A percentile compares a stretch with the other conserved stretches of the same genome.
phyloP scores from a whole-genome alignment of 2,888 invertebrate species.

The Nudaria mundana region DNA sequence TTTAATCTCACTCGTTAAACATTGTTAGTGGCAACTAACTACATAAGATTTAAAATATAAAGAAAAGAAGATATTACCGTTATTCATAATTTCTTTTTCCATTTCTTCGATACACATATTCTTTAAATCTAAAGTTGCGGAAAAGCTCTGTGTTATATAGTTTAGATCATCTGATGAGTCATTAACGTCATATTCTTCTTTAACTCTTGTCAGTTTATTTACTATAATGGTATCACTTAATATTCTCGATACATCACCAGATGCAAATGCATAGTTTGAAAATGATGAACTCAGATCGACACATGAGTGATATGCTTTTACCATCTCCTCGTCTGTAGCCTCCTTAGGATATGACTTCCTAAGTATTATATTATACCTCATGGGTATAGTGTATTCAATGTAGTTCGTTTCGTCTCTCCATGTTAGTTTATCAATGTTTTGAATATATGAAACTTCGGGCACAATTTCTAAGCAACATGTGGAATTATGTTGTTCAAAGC shows the following conservation, averaged over 20 bases:
- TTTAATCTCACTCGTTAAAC: too few species aligned
- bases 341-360: constrained; percentile 35
- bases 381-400: constrained; percentile 61
- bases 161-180: neutral
- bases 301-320: constrained; percentile 65
- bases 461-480: constrained; percentile 62
- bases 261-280: constrained; percentile 32
- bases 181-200: neutral
- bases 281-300: constrained; percentile 48
- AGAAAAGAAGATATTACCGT: constrained; percentile 8
- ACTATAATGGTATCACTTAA: constrained; percentile 53
- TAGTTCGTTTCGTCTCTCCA: constrained; percentile 48
- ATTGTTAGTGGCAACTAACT: too few species aligned
- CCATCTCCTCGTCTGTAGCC: constrained; percentile 12
- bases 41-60: constrained; percentile 1
- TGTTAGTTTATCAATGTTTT: constrained; percentile 59
- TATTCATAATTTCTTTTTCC: constrained; percentile 1
- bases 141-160: constrained; percentile 1
- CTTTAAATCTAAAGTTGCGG: constrained; percentile 4
- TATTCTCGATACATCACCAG: constrained; percentile 46
- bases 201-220: constrained; percentile 24
- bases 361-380: constrained; percentile 61
- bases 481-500: constrained; percentile 37
- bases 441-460: constrained; percentile 53
- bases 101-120: constrained; percentile 1